Evolutionary conservation across 2,797 vertebrate species (phyloP).

Genomic region (Rhabdophis nuchalis): DNA sequence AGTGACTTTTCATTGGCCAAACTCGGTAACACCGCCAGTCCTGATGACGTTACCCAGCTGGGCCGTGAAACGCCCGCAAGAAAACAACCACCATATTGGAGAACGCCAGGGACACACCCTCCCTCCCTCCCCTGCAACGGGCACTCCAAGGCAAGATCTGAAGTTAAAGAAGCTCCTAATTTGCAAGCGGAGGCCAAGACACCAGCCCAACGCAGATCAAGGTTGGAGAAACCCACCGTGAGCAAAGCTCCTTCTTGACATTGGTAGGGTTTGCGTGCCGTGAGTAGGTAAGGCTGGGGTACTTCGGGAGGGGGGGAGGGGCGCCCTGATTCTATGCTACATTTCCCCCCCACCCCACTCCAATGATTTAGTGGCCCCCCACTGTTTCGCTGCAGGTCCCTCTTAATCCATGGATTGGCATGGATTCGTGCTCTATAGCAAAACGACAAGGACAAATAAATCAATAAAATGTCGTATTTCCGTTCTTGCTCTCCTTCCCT

Average conservation of each 20-base stretch:
- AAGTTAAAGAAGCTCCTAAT: not conserved
- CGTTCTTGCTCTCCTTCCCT: not conserved
- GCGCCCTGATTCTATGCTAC: not conserved
- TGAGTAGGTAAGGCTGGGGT: accelerated
- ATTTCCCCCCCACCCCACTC: not conserved
- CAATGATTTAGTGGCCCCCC: conserved; percentile 16
- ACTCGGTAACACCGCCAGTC: not conserved
- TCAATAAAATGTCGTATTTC: conserved; percentile 13
- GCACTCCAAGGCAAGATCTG: not conserved
- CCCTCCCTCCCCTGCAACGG: not conserved
- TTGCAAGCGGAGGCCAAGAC: not conserved
- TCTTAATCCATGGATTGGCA: conserved; percentile 14
- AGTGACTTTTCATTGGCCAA: not conserved
- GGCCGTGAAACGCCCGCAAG: not conserved
- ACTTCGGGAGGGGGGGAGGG: not conserved
- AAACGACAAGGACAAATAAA: too few relatives aligned
- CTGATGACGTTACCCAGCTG: not conserved
- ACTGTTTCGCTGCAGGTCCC: not conserved
- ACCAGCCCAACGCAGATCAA: not conserved
- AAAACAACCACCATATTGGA: not conserved
- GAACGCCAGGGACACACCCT: not conserved
- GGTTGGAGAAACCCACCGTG: not conserved
- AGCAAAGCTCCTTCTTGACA: not conserved
- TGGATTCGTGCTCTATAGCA: conserved; percentile 37
- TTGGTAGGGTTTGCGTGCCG: not conserved